phyloP scores from a whole-genome alignment of 2,888 invertebrate genomes.

The Clitarchus hookeri region DNA sequence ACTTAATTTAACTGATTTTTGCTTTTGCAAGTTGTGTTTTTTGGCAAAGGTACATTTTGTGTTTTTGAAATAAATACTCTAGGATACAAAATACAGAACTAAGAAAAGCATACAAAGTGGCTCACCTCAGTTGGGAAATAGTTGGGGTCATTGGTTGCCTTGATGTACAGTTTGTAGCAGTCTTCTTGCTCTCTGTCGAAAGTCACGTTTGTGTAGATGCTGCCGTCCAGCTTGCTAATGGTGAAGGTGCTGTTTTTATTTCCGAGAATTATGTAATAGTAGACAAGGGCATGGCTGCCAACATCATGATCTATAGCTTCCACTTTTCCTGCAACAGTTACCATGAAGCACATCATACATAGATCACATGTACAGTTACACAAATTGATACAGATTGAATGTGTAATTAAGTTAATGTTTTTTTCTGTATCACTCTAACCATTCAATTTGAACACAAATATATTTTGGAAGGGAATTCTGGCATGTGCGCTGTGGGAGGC shows the following conservation, averaged over 20 bases:
- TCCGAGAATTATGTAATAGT: constrained; percentile 78
- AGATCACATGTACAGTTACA: constrained; percentile 20
- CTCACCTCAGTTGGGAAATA: constrained; percentile 60
- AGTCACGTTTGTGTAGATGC: constrained; percentile 75
- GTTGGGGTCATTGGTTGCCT: constrained; percentile 84
- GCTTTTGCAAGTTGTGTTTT: too few relatives aligned
- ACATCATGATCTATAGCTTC: constrained; percentile 76
- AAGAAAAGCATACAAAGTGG: not conserved
- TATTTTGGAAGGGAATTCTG: too few relatives aligned
- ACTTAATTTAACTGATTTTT: too few relatives aligned
- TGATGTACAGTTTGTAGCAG: constrained; percentile 74
- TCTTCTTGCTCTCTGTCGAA: constrained; percentile 81
- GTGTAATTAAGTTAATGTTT: too few relatives aligned
- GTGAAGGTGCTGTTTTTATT: constrained; percentile 78
- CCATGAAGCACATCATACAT: constrained; percentile 28
- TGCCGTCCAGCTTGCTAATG: constrained; percentile 79
- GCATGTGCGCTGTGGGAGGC: too few relatives aligned
- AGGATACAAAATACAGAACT: too few relatives aligned
- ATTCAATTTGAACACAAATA: too few relatives aligned
- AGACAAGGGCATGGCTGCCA: constrained; percentile 80
- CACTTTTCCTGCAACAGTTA: constrained; percentile 62
- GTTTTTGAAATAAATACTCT: too few relatives aligned
- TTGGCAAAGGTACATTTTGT: too few relatives aligned
- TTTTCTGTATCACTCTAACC: too few relatives aligned
- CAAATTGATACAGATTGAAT: too few relatives aligned